Evolutionary conservation across 2,113 vertebrate species (phyloP).

Genomic region (Oostethus manadensis): DNA sequence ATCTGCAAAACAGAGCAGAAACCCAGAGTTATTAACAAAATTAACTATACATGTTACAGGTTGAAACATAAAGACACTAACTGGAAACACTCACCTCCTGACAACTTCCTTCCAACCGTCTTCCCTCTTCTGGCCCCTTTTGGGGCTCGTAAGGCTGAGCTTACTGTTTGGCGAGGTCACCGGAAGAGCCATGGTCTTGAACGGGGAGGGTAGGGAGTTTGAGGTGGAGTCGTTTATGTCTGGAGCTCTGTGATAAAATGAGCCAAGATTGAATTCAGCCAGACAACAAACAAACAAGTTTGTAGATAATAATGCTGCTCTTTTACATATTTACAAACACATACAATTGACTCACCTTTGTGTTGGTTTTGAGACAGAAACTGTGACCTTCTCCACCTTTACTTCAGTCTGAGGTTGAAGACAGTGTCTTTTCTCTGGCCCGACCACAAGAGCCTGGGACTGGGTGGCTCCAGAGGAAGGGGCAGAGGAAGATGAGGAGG

Average conservation of each 20-base stretch:
- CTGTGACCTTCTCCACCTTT: constrained; percentile 81
- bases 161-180: constrained; percentile 87
- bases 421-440: constrained; percentile 79
- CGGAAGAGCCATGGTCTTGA: constrained; percentile 88
- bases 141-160: constrained; percentile 93
- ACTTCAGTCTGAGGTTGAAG: constrained; percentile 74
- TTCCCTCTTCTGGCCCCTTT: constrained; percentile 95
- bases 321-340: too few relatives aligned
- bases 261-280: background rate
- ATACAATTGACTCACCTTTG: constrained; percentile 64
- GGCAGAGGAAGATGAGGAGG: constrained; percentile 72
- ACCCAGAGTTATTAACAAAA: constrained; percentile 1
- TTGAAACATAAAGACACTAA: background rate
- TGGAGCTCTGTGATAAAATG: constrained; percentile 75
- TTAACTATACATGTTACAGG: background rate
- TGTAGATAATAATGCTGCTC: background rate
- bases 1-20: constrained; percentile 68
- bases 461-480: constrained; percentile 71
- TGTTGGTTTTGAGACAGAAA: constrained; percentile 83
- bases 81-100: constrained; percentile 75
- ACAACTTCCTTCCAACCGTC: constrained; percentile 99
- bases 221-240: constrained; percentile 75
- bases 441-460: constrained; percentile 58
- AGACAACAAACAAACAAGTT: background rate
- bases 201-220: constrained; percentile 78